Base-by-base conservation (phyloP, 2,797 vertebrate genomes). In the Artibeus jamaicensis region DNA sequence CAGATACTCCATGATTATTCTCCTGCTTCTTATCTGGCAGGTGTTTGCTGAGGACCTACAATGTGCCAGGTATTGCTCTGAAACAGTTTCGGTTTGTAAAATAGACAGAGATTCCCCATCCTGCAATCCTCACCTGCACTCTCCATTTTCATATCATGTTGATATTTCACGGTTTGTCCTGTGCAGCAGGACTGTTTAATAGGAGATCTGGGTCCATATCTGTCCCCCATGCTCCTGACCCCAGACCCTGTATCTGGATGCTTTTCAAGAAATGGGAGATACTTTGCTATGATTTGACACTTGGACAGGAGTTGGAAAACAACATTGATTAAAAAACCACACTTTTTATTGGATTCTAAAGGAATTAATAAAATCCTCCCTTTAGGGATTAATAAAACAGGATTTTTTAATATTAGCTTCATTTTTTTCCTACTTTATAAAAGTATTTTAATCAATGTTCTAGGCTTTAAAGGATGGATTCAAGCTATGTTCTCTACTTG, bases 321-420 rank as follows among this genome's bases (percentile, higher is more conserved):
- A 97, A 96, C 97, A 68, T 96, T 97, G 95, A 97, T 97, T 98
- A 96, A 96, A 97, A 97, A 97, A 95, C 87, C 68, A 85, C 16
- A 94, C 83, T 98, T 95, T 95, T 98, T 98, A 98, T 98, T 97
- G 97, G 96, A 98, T 97, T 97, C 95, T 93, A 96, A 97, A 97
- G 89, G 95, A 95, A 97, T 97, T 97, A 97, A 97, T 97, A 97
- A 97, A 97, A 98, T 96, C 24, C 67, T 97, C 84, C 97, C 97
- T 98, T 95, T 97, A 96, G 97, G 97, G 97, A 96, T 97, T 97
- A 97, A 97, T 97, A 98, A 97, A 96, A 83, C 81, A 95, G 79
- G 82, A 95, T 89, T 98, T 97, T 97, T 98, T 97, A 97, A 98
- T 97, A 97, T 97, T 97, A 97, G 95, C 48, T 97, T 82, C 96